Conservation (phyloP, 2,888 invertebrate species). For the Acronicta psi region DNA sequence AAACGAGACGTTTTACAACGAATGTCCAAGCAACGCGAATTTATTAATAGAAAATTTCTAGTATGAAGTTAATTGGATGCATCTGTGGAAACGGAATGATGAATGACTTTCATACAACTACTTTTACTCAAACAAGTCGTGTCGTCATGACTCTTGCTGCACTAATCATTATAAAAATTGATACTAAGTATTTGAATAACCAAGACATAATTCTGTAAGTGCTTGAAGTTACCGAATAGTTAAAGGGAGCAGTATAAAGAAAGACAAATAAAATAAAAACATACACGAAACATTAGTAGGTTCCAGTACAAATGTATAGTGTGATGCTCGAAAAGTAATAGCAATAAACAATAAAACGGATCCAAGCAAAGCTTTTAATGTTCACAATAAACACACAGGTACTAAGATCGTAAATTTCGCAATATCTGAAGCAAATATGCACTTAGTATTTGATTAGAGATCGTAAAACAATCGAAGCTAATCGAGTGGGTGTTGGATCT, state of each 20-base stretch:
- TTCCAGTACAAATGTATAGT: slow-evolving; percentile 22
- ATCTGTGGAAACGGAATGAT: slow-evolving; percentile 44
- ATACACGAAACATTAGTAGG: slow-evolving; percentile 1
- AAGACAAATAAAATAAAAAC: slow-evolving; percentile 11
- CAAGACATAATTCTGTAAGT: neutral
- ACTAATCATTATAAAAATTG: neutral
- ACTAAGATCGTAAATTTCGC: slow-evolving; percentile 64
- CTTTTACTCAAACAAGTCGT: neutral
- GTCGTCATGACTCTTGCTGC: too few relatives aligned
- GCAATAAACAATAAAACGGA: slow-evolving; percentile 51
- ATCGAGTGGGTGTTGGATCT: slow-evolving; percentile 82
- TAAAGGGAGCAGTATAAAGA: neutral
- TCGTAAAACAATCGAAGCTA: slow-evolving; percentile 72
- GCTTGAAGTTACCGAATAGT: neutral
- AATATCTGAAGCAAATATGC: slow-evolving; percentile 68
- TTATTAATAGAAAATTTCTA: slow-evolving; percentile 74
- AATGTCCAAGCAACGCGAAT: slow-evolving; percentile 78
- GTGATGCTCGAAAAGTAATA: slow-evolving; percentile 37
- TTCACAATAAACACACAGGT: slow-evolving; percentile 59
- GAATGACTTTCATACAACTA: slow-evolving; percentile 22
- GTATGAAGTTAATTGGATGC: slow-evolving; percentile 68
- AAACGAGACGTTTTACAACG: slow-evolving; percentile 80
- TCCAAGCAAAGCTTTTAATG: slow-evolving; percentile 55
- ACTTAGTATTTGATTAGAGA: slow-evolving; percentile 70
- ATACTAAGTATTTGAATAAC: too few relatives aligned